These are phyloP conservation scores for Onychostoma macrolepis DNA, from an alignment of 2,113 vertebrate genomes.

Conservation along the genomic window DNA sequence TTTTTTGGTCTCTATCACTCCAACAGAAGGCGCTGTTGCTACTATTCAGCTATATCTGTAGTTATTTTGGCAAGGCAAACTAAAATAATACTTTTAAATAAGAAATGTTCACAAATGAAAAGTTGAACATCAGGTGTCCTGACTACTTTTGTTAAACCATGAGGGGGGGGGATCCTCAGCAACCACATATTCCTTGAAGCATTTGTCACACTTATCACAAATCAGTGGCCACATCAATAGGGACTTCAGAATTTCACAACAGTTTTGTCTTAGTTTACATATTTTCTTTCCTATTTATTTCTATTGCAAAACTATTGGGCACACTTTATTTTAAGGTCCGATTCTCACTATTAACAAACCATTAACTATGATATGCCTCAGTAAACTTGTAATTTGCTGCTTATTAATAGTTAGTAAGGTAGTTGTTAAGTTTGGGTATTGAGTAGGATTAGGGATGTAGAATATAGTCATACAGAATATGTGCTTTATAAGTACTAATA, in stretches of 20 bases:
- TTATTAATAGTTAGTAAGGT: too few relatives aligned
- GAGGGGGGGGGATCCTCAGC: background rate
- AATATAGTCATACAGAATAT: too few relatives aligned
- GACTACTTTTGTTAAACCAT: background rate
- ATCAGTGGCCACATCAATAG: background rate
- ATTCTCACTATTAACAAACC: too few relatives aligned
- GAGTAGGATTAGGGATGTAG: too few relatives aligned
- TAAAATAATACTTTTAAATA: background rate
- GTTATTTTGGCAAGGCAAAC: background rate
- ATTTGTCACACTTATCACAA: background rate
- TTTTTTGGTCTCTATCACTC: background rate
- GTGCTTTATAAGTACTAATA: too few relatives aligned
- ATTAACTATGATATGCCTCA: too few relatives aligned
- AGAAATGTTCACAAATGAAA: background rate
- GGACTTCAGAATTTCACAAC: background rate
- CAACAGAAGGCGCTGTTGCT: conserved; percentile 48
- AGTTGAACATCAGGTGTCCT: background rate
- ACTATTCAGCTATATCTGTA: background rate
- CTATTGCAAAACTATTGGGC: background rate
- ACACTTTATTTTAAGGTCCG: too few relatives aligned
- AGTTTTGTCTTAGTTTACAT: background rate
- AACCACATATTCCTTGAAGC: background rate
- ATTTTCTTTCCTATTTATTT: background rate
- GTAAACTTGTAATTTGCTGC: too few relatives aligned
- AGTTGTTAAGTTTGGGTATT: too few relatives aligned